Base-by-base conservation (phyloP, 92 coral and sea anemone species). In the Actinostola sp. region DNA sequence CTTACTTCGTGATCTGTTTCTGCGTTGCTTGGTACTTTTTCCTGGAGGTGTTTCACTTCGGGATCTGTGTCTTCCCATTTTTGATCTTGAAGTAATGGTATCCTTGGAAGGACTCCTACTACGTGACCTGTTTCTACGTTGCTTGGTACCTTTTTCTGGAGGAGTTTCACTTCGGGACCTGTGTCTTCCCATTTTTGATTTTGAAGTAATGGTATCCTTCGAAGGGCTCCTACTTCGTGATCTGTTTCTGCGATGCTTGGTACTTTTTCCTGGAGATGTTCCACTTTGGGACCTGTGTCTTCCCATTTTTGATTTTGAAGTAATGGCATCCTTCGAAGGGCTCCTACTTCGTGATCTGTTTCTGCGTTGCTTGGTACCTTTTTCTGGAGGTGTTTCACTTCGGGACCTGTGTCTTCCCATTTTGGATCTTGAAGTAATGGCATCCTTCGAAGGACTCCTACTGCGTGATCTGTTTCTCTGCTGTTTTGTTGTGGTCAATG, bases 101-200 rank as follows among this genome's bases (percentile, higher is more conserved):
- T n/a, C n/a, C n/a, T n/a, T n/a, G n/a, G 64, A 55, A 1, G 62
- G 62, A 0, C 21, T 28, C 20, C 20, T 27, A 38, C 69, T 63
- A 36, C 50, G 27, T 19, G 43, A n/a, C 15, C 21, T 19, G 59
- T 28, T 53, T 53, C 29, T 21, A 6, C 29, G 29, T 25, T 28
- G 25, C 7, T 10, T 25, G 15, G 1, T 53, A 2, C 20, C 31
- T 53, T 20, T 53, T 15, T 53, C 25, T 20, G 45, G 7, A 39
- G 60, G 60, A 4, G 30, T 53, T 53, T 53, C 25, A 15, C 60
- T 53, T 53, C 60, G 13, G 1, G 60, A 53, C 25, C 29, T 53
- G 31, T 24, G 60, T 25, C 15, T 21, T n/a, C n/a, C n/a, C n/a
- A n/a, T 24, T 53, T 53, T 28, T 53, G 60, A 4, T 53, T 53